Evolutionary conservation across 92 coral and sea anemone species (phyloP).

Genomic region (Parazoanthus atlanticus): DNA sequence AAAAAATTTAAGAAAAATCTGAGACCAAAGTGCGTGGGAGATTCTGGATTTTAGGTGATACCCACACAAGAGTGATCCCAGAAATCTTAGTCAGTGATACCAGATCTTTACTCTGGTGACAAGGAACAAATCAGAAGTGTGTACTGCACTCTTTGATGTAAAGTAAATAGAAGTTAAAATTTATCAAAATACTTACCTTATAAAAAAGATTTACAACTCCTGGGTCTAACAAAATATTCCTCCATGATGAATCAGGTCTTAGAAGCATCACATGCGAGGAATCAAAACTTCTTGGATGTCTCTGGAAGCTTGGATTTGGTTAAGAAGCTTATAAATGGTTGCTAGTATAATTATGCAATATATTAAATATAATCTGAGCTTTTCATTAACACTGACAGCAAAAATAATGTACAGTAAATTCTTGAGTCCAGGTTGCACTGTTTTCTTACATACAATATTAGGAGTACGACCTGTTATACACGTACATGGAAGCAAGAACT

Average conservation of each 20-base stretch:
- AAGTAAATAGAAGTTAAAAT: background rate
- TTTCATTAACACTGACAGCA: background rate
- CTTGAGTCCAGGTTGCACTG: no score
- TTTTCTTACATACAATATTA: no score
- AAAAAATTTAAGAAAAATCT: no score
- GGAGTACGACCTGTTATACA: no score
- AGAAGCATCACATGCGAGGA: slow-evolving; percentile 63
- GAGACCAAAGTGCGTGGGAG: no score
- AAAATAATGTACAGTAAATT: background rate
- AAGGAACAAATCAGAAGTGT: background rate
- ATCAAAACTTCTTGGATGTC: slow-evolving; percentile 60
- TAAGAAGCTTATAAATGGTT: slow-evolving; percentile 35
- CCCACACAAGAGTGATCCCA: no score
- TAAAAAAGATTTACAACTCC: slow-evolving; percentile 71
- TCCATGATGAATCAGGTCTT: slow-evolving; percentile 88
- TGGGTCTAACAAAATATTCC: slow-evolving; percentile 73
- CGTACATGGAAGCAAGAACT: no score
- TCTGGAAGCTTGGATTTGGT: slow-evolving; percentile 51
- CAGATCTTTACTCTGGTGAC: no score
- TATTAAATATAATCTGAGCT: background rate
- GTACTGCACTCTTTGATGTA: background rate
- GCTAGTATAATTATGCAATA: background rate
- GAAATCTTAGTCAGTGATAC: no score
- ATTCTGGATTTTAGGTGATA: no score
- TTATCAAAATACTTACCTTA: slow-evolving; percentile 58